Percentiles rank a stretch among this genome's conserved stretches.
phyloP scores from a whole-genome alignment of 2,113 vertebrate genomes.

The Spea bombifrons region DNA sequence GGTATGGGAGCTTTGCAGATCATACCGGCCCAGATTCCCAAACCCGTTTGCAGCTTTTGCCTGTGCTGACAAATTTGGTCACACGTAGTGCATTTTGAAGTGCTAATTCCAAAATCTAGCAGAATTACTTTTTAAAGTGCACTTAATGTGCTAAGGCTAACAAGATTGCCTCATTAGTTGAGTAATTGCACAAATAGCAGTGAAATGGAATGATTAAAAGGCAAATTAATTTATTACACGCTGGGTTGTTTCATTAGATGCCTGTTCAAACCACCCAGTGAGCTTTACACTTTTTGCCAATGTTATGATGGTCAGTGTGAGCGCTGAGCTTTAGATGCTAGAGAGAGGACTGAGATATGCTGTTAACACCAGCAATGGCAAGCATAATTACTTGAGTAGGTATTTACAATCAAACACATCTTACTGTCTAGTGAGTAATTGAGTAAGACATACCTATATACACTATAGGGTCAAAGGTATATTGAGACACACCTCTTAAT shows the following conservation, averaged over 20 bases:
- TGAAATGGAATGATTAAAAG: slow-evolving; percentile 32
- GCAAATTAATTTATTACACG: slow-evolving; percentile 27
- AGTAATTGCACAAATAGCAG: slow-evolving; percentile 13
- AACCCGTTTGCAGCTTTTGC: slow-evolving; percentile 1
- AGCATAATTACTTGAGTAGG: too few species aligned
- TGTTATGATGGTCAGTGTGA: neutral
- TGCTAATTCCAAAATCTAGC: slow-evolving; percentile 7
- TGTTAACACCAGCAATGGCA: too few species aligned
- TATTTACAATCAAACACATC: too few species aligned
- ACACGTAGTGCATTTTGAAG: slow-evolving; percentile 4
- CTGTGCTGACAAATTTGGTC: slow-evolving; percentile 15
- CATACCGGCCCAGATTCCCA: neutral
- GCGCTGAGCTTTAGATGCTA: neutral
- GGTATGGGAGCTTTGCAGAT: too few species aligned
- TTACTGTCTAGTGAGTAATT: too few species aligned
- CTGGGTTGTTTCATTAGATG: slow-evolving; percentile 26
- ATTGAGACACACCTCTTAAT: too few species aligned
- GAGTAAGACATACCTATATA: too few species aligned
- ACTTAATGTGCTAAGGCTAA: slow-evolving; percentile 37
- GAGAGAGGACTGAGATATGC: too few species aligned
- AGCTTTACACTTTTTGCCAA: slow-evolving; percentile 4
- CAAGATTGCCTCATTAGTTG: slow-evolving; percentile 35
- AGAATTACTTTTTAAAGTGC: slow-evolving; percentile 31
- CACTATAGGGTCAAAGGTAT: too few species aligned
- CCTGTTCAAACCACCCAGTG: slow-evolving; percentile 16